These are phyloP conservation scores for Grantiella picta DNA, from an alignment of 2,113 vertebrate species.

Conservation along the genomic window DNA sequence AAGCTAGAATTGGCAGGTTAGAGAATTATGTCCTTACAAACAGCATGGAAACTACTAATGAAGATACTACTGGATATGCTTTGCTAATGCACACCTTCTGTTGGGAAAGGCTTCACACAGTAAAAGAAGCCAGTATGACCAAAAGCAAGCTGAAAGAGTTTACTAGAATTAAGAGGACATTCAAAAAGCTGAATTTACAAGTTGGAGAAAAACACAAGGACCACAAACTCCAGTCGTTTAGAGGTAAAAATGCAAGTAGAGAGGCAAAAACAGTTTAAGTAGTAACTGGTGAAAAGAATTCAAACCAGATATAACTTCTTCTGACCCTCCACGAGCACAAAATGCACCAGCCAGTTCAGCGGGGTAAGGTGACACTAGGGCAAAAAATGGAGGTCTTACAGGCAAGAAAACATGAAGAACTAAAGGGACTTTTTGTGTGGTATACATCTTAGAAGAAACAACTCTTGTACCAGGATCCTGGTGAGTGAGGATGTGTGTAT, in stretches of 20 bases:
- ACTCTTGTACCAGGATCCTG: neutral
- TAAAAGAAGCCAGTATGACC: neutral
- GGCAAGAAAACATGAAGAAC: neutral
- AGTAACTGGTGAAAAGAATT: neutral
- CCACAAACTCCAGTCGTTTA: neutral
- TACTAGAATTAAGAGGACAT: neutral
- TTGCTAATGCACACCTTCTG: neutral
- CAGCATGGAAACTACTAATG: accelerated
- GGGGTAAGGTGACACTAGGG: neutral
- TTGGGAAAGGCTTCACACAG: neutral
- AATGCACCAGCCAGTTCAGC: neutral
- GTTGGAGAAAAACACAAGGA: neutral
- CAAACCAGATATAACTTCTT: neutral
- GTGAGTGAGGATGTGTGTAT: accelerated
- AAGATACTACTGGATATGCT: accelerated
- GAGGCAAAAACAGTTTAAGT: neutral
- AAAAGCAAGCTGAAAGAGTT: neutral
- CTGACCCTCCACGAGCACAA: neutral
- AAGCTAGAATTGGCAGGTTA: neutral
- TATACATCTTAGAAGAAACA: neutral
- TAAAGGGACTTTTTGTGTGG: neutral
- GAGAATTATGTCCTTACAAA: neutral
- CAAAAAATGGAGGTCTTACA: neutral
- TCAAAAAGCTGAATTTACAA: neutral
- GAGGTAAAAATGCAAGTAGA: neutral